Percentiles rank a stretch among this genome's conserved stretches.
Conservation (phyloP, 2,888 invertebrate genomes). For the Coenonympha arcania region DNA sequence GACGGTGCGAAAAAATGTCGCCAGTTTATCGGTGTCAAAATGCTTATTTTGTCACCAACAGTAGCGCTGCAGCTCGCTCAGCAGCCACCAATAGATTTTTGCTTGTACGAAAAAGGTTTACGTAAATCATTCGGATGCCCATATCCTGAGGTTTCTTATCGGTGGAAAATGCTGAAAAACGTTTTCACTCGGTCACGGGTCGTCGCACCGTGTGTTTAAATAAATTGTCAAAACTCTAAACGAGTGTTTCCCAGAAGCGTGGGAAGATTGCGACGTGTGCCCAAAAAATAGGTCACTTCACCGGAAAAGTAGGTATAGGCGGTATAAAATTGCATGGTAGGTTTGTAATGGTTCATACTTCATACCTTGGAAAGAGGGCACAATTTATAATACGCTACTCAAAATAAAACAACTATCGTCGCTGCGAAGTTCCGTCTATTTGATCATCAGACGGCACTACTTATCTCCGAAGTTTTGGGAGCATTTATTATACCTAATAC, state of each 20-base stretch:
- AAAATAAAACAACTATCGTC: no score
- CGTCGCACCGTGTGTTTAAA: constrained; percentile 43
- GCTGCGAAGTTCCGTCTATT: no score
- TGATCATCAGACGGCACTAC: no score
- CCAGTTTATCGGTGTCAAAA: no score
- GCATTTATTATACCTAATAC: constrained; percentile 3
- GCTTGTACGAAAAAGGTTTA: no score
- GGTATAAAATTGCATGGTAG: constrained; percentile 23
- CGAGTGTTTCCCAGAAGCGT: constrained; percentile 60
- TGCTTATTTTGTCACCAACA: no score
- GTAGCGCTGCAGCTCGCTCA: no score
- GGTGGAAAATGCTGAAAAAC: constrained; percentile 5
- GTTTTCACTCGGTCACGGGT: constrained; percentile 21
- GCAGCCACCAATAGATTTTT: no score
- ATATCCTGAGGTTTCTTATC: no score
- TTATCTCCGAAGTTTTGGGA: constrained; percentile 1
- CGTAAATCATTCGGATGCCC: no score
- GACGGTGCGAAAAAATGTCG: no score
- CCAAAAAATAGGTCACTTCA: constrained; percentile 50
- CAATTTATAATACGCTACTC: no score
- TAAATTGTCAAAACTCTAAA: constrained; percentile 55
- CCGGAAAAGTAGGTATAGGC: constrained; percentile 34
- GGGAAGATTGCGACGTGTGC: constrained; percentile 39
- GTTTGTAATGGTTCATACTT: constrained; percentile 36
- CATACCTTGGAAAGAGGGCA: constrained; percentile 29